Percentiles rank a stretch among this genome's conserved stretches.
Conservation (phyloP, 2,888 invertebrate species). For the Drosophila anomalata region DNA sequence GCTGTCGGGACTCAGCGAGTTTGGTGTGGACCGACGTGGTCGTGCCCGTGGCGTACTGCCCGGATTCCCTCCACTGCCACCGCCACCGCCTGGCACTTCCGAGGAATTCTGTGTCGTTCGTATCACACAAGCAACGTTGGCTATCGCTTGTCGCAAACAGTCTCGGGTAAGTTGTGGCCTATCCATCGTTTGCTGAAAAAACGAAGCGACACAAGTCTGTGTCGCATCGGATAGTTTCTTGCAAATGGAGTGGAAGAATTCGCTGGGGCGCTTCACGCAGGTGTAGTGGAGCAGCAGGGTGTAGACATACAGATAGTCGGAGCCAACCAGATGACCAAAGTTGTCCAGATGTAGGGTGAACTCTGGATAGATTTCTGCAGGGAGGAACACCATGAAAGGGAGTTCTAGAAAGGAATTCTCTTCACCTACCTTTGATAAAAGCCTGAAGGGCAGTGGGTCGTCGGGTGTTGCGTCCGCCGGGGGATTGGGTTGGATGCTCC, state of each 20-base stretch:
- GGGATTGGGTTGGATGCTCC: background rate
- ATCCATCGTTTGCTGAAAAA: slow-evolving; percentile 74
- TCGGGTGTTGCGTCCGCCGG: background rate
- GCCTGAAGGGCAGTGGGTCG: slow-evolving; percentile 26
- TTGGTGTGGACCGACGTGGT: background rate
- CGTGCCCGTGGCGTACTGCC: background rate
- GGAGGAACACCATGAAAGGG: background rate
- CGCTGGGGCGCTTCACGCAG: slow-evolving; percentile 77
- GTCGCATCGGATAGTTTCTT: slow-evolving; percentile 66
- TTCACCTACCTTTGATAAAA: slow-evolving; percentile 74
- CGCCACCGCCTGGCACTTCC: background rate
- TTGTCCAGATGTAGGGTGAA: slow-evolving; percentile 71
- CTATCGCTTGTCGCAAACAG: slow-evolving; percentile 68
- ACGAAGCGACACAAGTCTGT: slow-evolving; percentile 75
- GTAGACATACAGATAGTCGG: slow-evolving; percentile 81
- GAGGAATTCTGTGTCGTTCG: background rate
- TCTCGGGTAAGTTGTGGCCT: slow-evolving; percentile 62
- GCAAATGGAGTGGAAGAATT: slow-evolving; percentile 80
- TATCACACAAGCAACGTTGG: slow-evolving; percentile 37
- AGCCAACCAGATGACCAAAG: slow-evolving; percentile 60
- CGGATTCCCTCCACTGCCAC: background rate
- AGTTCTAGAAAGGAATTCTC: background rate
- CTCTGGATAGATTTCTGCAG: slow-evolving; percentile 66
- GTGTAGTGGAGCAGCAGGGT: slow-evolving; percentile 81
- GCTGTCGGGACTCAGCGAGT: slow-evolving; percentile 50